Evolutionary conservation across 2,797 vertebrate genomes (phyloP).

Genomic region (Gobio occitaniae): DNA sequence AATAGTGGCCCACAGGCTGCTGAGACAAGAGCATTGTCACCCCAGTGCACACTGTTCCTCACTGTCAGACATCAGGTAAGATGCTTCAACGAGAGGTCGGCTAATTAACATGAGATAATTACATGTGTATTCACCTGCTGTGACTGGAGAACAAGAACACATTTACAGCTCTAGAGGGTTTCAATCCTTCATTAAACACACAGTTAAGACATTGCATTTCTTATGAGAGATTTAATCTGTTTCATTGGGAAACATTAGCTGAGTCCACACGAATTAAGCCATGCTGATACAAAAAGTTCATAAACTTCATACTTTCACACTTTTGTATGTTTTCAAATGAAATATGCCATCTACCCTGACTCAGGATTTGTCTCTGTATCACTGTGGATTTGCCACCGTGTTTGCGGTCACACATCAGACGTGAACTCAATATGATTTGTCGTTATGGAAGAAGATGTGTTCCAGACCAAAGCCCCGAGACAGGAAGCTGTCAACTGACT

Average conservation of each 20-base stretch:
- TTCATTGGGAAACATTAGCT: not conserved
- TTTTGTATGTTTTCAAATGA: not conserved
- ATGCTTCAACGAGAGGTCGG: not conserved
- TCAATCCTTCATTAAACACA: constrained; percentile 51
- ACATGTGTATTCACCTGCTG: constrained; percentile 26
- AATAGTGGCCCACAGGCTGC: not conserved
- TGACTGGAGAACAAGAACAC: not conserved
- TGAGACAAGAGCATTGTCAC: not conserved
- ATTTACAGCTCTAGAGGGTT: constrained; percentile 11
- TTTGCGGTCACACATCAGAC: no score
- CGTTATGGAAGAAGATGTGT: no score
- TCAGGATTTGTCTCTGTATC: not conserved
- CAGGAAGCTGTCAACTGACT: not conserved
- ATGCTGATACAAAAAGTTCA: not conserved
- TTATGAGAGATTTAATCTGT: constrained; percentile 14
- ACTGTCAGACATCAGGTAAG: constrained; percentile 31
- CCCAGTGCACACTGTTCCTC: constrained; percentile 1
- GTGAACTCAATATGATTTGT: no score
- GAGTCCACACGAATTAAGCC: not conserved
- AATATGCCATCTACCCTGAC: not conserved
- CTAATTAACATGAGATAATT: constrained; percentile 40
- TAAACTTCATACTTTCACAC: not conserved
- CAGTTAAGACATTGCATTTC: constrained; percentile 47
- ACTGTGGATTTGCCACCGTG: no score
- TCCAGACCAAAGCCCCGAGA: not conserved